Evolutionary conservation across 92 coral and sea anemone genomes (phyloP).

Genomic region (Porites rus): DNA sequence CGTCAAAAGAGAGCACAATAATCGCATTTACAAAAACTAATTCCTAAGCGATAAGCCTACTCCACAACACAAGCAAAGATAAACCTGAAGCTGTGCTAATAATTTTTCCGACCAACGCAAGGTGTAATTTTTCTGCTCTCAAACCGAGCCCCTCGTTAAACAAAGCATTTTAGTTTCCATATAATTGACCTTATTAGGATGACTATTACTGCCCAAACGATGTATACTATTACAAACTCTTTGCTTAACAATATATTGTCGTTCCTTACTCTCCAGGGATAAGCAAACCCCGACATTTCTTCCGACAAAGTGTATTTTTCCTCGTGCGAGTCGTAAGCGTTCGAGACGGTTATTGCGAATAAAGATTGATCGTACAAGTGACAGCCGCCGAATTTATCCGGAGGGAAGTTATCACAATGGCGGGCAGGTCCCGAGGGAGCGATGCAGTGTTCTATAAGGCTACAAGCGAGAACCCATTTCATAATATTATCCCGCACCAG

Average conservation of each 20-base stretch:
- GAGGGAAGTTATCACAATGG: slow-evolving; percentile 40
- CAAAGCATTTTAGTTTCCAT: background rate
- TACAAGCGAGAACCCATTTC: slow-evolving; percentile 60
- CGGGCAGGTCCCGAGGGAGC: slow-evolving; percentile 43
- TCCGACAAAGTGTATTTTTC: slow-evolving; percentile 34
- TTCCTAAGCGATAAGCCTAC: no score
- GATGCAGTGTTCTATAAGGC: slow-evolving; percentile 46
- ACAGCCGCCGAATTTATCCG: slow-evolving; percentile 43
- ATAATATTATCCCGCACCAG: slow-evolving; percentile 28
- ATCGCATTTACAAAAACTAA: no score
- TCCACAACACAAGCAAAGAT: no score
- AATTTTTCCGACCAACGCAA: no score
- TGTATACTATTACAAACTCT: slow-evolving; percentile 13
- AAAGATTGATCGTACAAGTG: slow-evolving; percentile 63
- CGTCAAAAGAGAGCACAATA: no score
- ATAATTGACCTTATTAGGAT: background rate
- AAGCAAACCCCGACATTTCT: slow-evolving; percentile 16
- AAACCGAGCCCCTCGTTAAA: no score
- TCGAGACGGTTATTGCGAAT: slow-evolving; percentile 34
- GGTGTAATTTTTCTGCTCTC: no score
- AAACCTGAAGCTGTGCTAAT: no score
- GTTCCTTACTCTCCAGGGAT: slow-evolving; percentile 28
- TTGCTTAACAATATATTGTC: slow-evolving; percentile 20
- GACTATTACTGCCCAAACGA: background rate
- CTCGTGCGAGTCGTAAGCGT: slow-evolving; percentile 37